These are phyloP conservation scores for Ceratotherium simum DNA, from an alignment of 2,113 vertebrate species.

Conservation along the genomic window DNA sequence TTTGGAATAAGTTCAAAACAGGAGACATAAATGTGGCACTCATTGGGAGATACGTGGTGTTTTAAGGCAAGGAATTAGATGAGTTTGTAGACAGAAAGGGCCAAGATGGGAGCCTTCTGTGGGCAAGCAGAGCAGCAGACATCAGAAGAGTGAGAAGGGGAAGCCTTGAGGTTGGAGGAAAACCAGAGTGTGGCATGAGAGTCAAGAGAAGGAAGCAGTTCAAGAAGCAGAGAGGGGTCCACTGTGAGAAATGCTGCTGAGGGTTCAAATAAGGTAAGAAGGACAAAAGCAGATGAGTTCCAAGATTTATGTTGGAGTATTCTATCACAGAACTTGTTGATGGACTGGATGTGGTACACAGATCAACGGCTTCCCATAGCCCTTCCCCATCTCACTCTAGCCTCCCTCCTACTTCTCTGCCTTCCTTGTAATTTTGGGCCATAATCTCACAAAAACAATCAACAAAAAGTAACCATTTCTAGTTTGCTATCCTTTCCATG, in stretches of 20 bases:
- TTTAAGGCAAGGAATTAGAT: background rate
- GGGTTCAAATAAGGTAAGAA: background rate
- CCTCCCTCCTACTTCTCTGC: background rate
- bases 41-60: background rate
- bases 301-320: background rate
- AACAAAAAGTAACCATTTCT: background rate
- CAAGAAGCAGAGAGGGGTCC: background rate
- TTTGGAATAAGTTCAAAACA: background rate
- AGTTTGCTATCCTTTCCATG: background rate
- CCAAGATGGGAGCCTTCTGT: background rate
- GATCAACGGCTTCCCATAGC: background rate
- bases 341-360: fast-evolving
- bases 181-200: background rate
- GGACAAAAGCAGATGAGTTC: background rate
- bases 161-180: background rate
- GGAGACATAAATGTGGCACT: background rate
- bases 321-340: background rate
- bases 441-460: background rate
- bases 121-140: background rate
- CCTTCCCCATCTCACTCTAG: background rate
- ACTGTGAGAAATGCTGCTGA: background rate
- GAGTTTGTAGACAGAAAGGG: background rate
- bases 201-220: background rate
- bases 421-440: background rate
- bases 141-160: background rate